A percentile compares a stretch with the other conserved stretches of the same genome.
phyloP scores from a whole-genome alignment of 1,140 invertebrate species.

The Zeugodacus cucurbitae region DNA sequence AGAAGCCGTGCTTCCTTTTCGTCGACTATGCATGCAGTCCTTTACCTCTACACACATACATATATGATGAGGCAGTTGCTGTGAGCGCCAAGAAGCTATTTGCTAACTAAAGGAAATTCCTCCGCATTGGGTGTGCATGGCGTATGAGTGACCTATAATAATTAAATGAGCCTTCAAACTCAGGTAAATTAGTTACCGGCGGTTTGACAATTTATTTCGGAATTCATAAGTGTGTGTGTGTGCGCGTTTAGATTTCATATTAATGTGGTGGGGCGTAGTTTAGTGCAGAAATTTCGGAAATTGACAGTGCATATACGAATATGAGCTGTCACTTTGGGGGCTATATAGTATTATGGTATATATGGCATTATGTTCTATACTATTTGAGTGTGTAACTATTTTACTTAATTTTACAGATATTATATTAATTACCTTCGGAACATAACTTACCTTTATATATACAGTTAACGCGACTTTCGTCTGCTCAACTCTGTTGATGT shows the following conservation, averaged over 20 bases:
- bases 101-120: background rate
- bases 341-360: too few relatives aligned
- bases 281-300: background rate
- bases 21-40: too few relatives aligned
- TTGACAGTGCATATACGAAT: too few relatives aligned
- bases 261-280: background rate
- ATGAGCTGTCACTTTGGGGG: too few relatives aligned
- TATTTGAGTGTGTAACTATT: too few relatives aligned
- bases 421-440: too few relatives aligned
- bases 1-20: background rate
- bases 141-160: constrained; percentile 27
- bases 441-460: too few relatives aligned
- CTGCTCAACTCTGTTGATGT: too few relatives aligned
- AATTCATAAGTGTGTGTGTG: background rate
- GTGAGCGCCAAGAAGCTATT: background rate
- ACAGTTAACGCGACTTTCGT: too few relatives aligned
- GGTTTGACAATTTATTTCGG: background rate
- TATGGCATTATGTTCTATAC: too few relatives aligned
- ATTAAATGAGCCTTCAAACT: background rate
- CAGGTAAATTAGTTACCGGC: background rate
- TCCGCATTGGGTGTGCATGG: background rate
- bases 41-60: background rate
- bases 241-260: background rate
- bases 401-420: too few relatives aligned
- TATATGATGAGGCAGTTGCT: background rate